Conservation (phyloP, 2,888 invertebrate species). For the Eupithecia vulgata region DNA sequence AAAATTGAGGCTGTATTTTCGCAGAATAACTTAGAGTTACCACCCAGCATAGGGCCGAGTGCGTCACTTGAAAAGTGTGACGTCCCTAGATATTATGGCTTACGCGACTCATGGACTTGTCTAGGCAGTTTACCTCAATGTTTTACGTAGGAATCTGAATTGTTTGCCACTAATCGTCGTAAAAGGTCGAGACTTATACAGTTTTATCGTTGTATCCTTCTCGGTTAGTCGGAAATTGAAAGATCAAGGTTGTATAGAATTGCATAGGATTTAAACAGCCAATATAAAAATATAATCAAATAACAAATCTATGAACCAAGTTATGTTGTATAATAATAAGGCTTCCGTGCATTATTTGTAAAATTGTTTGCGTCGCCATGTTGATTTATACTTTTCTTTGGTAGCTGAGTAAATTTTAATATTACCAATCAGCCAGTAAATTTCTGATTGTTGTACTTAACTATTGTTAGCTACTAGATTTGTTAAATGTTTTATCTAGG, state of each 20-base stretch:
- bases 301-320: not conserved
- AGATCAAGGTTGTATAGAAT: constrained; percentile 17
- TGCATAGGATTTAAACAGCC: constrained; percentile 1
- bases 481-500: not conserved
- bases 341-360: not conserved
- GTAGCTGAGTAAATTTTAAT: not conserved
- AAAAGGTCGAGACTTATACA: not conserved
- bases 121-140: constrained; percentile 18
- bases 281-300: constrained; percentile 1
- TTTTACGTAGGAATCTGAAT: constrained; percentile 1
- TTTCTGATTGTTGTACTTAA: not conserved
- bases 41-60: constrained; percentile 38
- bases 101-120: constrained; percentile 45
- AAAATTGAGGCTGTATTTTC: constrained; percentile 48
- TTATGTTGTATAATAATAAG: not conserved
- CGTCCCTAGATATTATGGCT: constrained; percentile 48
- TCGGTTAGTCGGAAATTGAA: constrained; percentile 13
- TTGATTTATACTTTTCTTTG: not conserved
- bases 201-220: not conserved
- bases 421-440: not conserved
- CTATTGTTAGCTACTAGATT: not conserved
- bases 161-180: not conserved
- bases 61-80: constrained; percentile 67
- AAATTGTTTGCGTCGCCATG: not conserved
- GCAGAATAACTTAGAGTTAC: constrained; percentile 35